Conservation (phyloP, 2,888 invertebrate species). For the Pammene aurita region DNA sequence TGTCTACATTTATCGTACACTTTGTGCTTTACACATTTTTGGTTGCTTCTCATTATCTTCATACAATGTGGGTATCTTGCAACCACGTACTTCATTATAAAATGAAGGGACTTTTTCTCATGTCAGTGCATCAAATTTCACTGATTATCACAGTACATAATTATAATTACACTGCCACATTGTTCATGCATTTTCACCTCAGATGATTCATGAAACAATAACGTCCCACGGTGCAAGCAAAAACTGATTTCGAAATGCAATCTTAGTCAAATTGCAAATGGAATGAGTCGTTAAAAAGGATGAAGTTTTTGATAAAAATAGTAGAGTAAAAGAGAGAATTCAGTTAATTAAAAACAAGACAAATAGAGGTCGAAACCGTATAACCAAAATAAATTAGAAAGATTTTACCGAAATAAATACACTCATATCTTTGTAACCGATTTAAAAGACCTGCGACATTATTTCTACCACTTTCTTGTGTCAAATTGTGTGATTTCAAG, state of each 20-base stretch:
- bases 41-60: not conserved
- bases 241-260: slow-evolving; percentile 23
- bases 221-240: slow-evolving; percentile 34
- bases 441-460: too few relatives aligned
- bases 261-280: not conserved
- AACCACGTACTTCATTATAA: slow-evolving; percentile 6
- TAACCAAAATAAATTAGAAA: too few relatives aligned
- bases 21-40: not conserved
- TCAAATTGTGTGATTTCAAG: too few relatives aligned
- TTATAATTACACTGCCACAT: slow-evolving; percentile 34
- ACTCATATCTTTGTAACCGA: too few relatives aligned
- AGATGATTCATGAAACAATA: slow-evolving; percentile 34
- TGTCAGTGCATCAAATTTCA: slow-evolving; percentile 43
- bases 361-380: too few relatives aligned
- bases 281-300: not conserved
- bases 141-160: slow-evolving; percentile 41
- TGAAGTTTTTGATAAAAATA: not conserved
- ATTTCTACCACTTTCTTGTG: too few relatives aligned
- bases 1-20: too few relatives aligned
- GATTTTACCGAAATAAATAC: too few relatives aligned
- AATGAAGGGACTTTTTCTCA: slow-evolving; percentile 36
- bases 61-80: slow-evolving; percentile 7
- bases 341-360: too few relatives aligned
- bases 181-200: slow-evolving; percentile 42
- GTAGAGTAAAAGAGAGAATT: too few relatives aligned